Conservation (phyloP, 2,797 vertebrate genomes). For the Pangasius mekongensis region DNA sequence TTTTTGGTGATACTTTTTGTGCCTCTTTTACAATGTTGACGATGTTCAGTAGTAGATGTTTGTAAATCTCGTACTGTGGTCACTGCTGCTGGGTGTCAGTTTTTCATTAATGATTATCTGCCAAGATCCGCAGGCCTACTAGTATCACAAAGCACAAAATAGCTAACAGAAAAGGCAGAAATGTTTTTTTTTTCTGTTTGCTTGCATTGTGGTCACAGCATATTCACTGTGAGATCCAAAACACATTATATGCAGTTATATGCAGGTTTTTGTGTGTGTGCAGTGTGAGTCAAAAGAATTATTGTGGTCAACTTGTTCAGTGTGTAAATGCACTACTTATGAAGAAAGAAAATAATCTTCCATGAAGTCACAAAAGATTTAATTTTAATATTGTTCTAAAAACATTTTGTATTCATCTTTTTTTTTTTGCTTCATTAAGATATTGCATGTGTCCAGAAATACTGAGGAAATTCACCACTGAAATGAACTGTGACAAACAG, state of each 20-base stretch:
- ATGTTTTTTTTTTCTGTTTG: slow-evolving; percentile 37
- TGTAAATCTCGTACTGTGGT: slow-evolving; percentile 79
- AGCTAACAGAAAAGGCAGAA: slow-evolving; percentile 27
- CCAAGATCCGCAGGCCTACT: slow-evolving; percentile 44
- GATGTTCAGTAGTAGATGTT: slow-evolving; percentile 72
- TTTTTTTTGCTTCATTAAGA: slow-evolving; percentile 65
- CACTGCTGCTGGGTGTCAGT: slow-evolving; percentile 79
- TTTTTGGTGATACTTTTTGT: slow-evolving; percentile 75
- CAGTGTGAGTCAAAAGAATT: slow-evolving; percentile 50
- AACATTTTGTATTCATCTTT: slow-evolving; percentile 4
- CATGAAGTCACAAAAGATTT: slow-evolving; percentile 34
- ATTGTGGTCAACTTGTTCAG: slow-evolving; percentile 55
- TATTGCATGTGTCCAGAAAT: slow-evolving; percentile 35
- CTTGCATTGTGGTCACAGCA: slow-evolving; percentile 51
- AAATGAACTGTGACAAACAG: slow-evolving; percentile 34
- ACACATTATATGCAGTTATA: slow-evolving; percentile 45
- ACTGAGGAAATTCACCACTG: slow-evolving; percentile 32
- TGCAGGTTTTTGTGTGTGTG: slow-evolving; percentile 45
- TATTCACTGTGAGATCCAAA: slow-evolving; percentile 56
- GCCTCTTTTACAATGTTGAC: slow-evolving; percentile 82
- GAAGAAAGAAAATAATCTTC: slow-evolving; percentile 44
- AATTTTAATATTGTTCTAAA: neutral
- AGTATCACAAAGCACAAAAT: slow-evolving; percentile 49
- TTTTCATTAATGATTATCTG: slow-evolving; percentile 66
- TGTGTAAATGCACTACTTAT: slow-evolving; percentile 60